These are phyloP conservation scores for Tromatobia lineatoria DNA, from an alignment of 2,888 invertebrate species.

Conservation along the genomic window DNA sequence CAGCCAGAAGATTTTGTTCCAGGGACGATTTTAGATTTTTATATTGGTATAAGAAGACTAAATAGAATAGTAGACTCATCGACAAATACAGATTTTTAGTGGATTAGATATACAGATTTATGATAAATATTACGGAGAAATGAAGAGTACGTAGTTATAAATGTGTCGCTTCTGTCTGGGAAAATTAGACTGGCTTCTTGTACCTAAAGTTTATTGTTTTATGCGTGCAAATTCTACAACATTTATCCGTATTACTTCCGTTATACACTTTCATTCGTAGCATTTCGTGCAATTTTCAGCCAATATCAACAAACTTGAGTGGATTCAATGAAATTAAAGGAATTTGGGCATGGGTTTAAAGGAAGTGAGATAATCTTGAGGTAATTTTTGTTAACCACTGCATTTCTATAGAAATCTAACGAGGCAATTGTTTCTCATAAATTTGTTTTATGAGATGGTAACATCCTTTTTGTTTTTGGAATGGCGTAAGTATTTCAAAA, in stretches of 20 bases:
- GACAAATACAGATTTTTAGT: too few species aligned
- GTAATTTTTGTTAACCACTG: background rate
- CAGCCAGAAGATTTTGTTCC: too few species aligned
- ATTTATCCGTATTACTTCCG: slow-evolving; percentile 33
- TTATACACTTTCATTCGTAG: slow-evolving; percentile 52
- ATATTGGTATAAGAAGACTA: too few species aligned
- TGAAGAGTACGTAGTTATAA: too few species aligned
- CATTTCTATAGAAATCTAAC: background rate
- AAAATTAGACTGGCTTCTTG: background rate
- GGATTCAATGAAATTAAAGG: background rate
- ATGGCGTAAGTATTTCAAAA: background rate
- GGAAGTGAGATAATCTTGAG: background rate
- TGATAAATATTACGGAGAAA: too few species aligned
- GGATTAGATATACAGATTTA: too few species aligned
- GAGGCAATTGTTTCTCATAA: background rate
- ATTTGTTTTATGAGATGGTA: too few species aligned
- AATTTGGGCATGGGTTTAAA: background rate
- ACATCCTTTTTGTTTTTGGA: background rate
- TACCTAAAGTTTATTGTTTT: background rate
- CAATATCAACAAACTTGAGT: slow-evolving; percentile 36
- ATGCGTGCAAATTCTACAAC: slow-evolving; percentile 55
- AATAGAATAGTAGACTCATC: too few species aligned
- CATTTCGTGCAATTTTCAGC: slow-evolving; percentile 48
- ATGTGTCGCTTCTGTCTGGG: background rate
- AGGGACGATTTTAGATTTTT: too few species aligned